phyloP scores from a whole-genome alignment of 2,113 vertebrate species.

The Galbula dea region DNA sequence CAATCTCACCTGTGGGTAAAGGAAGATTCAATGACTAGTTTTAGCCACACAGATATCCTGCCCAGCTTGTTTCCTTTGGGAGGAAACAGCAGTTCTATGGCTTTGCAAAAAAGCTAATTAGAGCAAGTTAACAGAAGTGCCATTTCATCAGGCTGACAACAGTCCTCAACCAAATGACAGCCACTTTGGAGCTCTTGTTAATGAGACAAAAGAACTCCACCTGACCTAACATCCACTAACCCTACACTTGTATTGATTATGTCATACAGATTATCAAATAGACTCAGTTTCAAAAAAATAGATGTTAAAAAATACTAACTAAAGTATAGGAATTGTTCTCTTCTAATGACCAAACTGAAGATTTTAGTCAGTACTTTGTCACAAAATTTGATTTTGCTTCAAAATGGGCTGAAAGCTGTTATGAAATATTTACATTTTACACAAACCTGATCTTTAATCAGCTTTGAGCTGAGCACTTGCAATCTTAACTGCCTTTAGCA shows the following conservation, averaged over 20 bases:
- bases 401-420: background rate
- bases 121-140: accelerated
- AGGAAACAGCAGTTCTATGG: background rate
- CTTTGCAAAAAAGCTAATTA: background rate
- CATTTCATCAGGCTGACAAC: background rate
- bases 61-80: background rate
- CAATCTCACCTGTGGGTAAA: background rate
- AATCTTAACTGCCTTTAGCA: background rate
- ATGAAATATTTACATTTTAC: constrained; percentile 35
- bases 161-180: background rate
- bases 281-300: background rate
- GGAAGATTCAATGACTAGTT: background rate
- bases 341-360: background rate
- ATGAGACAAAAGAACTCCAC: background rate
- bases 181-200: background rate
- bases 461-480: background rate
- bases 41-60: background rate
- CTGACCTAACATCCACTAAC: background rate
- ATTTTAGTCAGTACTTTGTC: background rate
- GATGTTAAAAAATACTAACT: background rate
- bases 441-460: constrained; percentile 5
- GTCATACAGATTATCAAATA: background rate
- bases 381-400: background rate
- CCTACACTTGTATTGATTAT: background rate
- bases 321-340: background rate